Percentiles rank a stretch among this genome's conserved stretches.
Evolutionary conservation across 2,113 vertebrate genomes (phyloP).

Genomic region (Dromas ardeola): DNA sequence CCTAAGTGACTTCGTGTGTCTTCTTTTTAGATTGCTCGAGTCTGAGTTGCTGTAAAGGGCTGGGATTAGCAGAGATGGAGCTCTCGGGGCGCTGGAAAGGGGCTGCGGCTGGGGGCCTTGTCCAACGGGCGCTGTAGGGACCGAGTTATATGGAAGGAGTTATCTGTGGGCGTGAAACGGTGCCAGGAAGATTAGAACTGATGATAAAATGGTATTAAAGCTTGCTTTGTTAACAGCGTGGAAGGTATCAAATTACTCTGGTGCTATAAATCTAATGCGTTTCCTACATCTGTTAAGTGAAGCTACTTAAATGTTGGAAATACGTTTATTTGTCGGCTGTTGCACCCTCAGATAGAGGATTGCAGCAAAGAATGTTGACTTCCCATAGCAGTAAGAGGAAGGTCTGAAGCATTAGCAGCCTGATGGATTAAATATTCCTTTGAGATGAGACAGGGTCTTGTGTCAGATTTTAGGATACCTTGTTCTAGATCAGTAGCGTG

Average conservation of each 20-base stretch:
- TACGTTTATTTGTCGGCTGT: neutral
- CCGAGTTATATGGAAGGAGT: accelerated
- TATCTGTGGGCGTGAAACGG: neutral
- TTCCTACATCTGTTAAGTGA: neutral
- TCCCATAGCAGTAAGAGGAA: neutral
- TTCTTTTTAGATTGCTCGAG: neutral
- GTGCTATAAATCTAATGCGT: neutral
- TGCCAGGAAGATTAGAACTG: conserved; percentile 10
- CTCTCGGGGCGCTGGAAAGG: neutral
- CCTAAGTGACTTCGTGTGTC: conserved; percentile 18
- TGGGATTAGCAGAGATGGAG: conserved; percentile 35
- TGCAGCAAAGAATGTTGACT: neutral
- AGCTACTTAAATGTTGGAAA: neutral
- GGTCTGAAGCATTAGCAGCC: neutral
- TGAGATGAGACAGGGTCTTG: neutral
- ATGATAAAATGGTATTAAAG: neutral
- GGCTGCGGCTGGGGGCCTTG: neutral
- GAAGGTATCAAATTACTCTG: neutral
- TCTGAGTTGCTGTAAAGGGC: neutral
- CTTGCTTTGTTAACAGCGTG: neutral
- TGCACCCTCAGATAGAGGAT: neutral
- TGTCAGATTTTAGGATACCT: neutral
- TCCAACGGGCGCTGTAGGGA: neutral
- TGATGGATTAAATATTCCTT: neutral
- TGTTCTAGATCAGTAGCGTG: neutral